Conservation (phyloP, 35 echinoderm and acorn worm species). For the Patiria miniata region DNA sequence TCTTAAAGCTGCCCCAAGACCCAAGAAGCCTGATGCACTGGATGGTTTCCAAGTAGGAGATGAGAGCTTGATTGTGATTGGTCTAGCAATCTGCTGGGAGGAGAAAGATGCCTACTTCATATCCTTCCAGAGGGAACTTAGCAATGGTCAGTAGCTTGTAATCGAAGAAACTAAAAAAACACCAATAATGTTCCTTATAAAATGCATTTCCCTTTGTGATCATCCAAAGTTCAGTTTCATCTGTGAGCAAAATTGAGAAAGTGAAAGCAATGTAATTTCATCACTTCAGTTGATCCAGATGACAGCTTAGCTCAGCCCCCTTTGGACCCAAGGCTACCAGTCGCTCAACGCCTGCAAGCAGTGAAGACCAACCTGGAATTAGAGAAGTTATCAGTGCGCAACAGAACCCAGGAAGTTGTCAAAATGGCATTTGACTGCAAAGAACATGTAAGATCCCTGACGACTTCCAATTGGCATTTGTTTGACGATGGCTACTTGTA, state of each 20-base stretch:
- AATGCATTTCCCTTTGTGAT: background rate
- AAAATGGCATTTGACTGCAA: conserved; percentile 77
- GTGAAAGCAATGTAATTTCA: no score
- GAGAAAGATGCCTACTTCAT: conserved; percentile 97
- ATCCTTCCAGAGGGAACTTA: conserved; percentile 62
- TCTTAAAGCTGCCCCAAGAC: background rate
- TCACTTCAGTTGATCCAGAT: conserved; percentile 58
- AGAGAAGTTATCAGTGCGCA: background rate
- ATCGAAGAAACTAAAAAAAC: background rate
- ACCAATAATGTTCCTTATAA: background rate
- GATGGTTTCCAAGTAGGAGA: conserved; percentile 80
- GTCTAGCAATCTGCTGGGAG: conserved; percentile 88
- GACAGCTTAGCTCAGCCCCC: conserved; percentile 76
- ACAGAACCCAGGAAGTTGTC: background rate
- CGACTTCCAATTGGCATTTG: no score
- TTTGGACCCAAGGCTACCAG: conserved; percentile 49
- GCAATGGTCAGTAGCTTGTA: conserved; percentile 33
- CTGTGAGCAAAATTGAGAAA: no score
- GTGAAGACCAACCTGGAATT: conserved; percentile 61
- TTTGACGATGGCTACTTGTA: no score
- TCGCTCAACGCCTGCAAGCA: conserved; percentile 51
- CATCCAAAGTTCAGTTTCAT: background rate
- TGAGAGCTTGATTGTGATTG: conserved; percentile 70
- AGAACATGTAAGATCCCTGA: conserved; percentile 76
- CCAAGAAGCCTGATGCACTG: conserved; percentile 17